These are phyloP conservation scores for Agrotis exclamationis DNA, from an alignment of 2,888 invertebrate species.

Conservation along the genomic window DNA sequence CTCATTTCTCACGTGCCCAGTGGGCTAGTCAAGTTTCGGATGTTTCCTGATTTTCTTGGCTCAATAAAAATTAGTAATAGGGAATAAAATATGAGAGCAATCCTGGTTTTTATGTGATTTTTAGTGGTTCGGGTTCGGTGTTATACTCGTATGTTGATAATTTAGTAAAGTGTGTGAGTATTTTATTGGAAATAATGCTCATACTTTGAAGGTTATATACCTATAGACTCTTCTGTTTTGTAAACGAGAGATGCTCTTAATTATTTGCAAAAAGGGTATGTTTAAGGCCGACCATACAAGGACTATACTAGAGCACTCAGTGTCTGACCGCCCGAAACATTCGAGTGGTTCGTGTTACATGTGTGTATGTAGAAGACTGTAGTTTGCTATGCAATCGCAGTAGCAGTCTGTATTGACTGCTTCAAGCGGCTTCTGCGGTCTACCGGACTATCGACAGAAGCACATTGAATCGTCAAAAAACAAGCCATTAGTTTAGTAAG, in stretches of 20 bases:
- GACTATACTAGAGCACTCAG: no score
- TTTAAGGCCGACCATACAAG: neutral
- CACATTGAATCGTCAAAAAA: neutral
- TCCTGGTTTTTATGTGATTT: conserved; percentile 22
- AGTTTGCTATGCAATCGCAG: no score
- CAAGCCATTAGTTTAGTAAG: neutral
- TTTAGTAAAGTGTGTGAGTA: conserved; percentile 12
- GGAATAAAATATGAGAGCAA: conserved; percentile 16
- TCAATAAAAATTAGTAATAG: conserved; percentile 32
- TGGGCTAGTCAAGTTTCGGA: conserved; percentile 30
- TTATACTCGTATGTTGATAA: neutral
- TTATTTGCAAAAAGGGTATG: neutral
- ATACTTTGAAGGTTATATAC: no score
- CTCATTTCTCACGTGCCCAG: conserved; percentile 38
- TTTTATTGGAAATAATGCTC: neutral
- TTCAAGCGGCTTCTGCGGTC: no score
- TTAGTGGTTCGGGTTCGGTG: conserved; percentile 14
- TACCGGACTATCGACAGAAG: no score
- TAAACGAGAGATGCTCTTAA: neutral
- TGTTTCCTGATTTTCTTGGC: conserved; percentile 19
- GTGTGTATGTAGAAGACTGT: no score
- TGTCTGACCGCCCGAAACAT: no score
- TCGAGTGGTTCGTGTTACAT: no score
- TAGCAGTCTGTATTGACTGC: no score
- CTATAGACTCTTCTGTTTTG: neutral